Conservation (phyloP, 2,113 vertebrate species). For the Sula dactylatra region DNA sequence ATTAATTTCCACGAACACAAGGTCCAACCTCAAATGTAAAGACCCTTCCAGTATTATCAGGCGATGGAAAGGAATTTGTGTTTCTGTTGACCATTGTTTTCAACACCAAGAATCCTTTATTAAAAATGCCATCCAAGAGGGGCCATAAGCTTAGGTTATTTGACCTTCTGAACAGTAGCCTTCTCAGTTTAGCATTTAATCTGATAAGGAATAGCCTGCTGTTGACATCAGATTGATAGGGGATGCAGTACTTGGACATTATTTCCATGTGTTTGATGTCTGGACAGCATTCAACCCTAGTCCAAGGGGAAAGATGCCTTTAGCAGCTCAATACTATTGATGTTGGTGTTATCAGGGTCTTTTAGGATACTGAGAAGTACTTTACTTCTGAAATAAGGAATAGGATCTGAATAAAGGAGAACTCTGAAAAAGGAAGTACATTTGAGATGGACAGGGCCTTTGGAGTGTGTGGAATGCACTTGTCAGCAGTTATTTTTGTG, state of each 20-base stretch:
- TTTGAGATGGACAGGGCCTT: background rate
- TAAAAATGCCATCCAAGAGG: background rate
- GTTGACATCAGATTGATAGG: background rate
- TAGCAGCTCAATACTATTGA: background rate
- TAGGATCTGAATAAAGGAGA: background rate
- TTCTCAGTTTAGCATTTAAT: background rate
- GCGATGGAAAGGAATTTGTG: background rate
- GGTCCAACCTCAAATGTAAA: too few relatives aligned
- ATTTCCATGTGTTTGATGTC: background rate
- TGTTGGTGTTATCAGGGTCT: background rate
- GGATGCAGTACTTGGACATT: background rate
- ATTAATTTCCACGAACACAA: background rate
- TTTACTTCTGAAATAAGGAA: background rate
- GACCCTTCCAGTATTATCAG: background rate
- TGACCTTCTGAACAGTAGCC: background rate
- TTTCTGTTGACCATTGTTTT: background rate
- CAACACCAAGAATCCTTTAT: background rate
- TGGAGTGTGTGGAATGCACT: constrained; percentile 58
- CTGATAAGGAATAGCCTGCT: background rate
- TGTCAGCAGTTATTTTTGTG: constrained; percentile 60
- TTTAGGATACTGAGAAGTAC: background rate
- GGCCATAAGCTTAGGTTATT: background rate
- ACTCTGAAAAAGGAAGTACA: background rate
- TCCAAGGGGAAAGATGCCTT: background rate
- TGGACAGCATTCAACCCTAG: background rate